phyloP scores from a whole-genome alignment of 1,140 invertebrate species.

The Drosophila bocki region DNA sequence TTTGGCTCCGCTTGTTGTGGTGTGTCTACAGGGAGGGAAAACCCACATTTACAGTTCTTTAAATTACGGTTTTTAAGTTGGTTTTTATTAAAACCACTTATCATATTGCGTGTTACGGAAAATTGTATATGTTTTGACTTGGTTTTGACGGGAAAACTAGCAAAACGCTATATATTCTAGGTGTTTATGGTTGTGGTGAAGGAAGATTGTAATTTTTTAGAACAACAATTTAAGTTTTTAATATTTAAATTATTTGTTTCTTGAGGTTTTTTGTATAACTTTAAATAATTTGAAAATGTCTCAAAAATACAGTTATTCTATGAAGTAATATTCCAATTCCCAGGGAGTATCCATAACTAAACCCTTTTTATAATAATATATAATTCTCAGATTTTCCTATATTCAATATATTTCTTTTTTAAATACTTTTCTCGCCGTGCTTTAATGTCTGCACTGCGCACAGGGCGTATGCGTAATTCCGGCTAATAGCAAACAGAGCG shows the following conservation, averaged over 20 bases:
- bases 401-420: neutral
- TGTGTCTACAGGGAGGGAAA: conserved; percentile 5
- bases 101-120: conserved; percentile 1
- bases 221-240: no score
- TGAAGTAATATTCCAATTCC: neutral
- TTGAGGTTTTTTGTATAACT: neutral
- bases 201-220: no score
- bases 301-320: neutral
- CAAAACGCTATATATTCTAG: neutral
- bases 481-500: conserved; percentile 39
- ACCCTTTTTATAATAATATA: neutral
- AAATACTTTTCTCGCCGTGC: conserved; percentile 5
- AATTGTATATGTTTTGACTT: neutral
- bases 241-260: no score
- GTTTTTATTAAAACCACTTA: conserved; percentile 20
- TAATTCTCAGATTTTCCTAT: neutral
- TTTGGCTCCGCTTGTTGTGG: conserved; percentile 5
- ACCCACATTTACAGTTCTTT: conserved; percentile 4
- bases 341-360: no score
- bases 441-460: conserved; percentile 29
- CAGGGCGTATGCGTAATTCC: conserved; percentile 65
- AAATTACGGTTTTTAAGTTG: conserved; percentile 12
- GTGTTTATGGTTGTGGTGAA: neutral
- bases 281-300: neutral
- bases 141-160: neutral